These are phyloP conservation scores for Poecile montanus DNA, from an alignment of 2,797 vertebrate species.

Conservation along the genomic window DNA sequence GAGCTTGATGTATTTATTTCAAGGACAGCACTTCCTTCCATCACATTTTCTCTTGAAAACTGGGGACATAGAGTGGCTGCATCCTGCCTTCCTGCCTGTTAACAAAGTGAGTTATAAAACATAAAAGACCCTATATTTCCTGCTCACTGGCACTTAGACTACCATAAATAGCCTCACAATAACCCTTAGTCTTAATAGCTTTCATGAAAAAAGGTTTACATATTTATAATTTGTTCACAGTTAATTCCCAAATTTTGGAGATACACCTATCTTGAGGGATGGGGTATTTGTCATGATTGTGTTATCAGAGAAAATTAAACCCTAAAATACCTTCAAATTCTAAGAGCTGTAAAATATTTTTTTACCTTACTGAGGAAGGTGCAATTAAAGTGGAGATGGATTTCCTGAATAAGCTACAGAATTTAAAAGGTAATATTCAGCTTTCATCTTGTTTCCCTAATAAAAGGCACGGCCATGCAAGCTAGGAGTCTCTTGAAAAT, in stretches of 20 bases:
- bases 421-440: not conserved
- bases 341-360: not conserved
- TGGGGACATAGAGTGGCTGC: fast-evolving
- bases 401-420: not conserved
- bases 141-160: not conserved
- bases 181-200: not conserved
- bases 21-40: not conserved
- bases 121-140: not conserved
- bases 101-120: not conserved
- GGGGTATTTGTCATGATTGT: not conserved
- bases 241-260: not conserved
- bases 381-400: not conserved
- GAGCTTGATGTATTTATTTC: not conserved
- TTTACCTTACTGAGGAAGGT: not conserved
- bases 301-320: not conserved
- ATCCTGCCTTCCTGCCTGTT: not conserved
- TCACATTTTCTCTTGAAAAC: not conserved
- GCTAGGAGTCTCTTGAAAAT: not conserved
- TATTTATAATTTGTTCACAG: not conserved
- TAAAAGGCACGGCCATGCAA: not conserved
- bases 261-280: not conserved
- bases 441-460: not conserved
- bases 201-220: not conserved
- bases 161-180: not conserved
- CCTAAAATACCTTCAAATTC: not conserved